A percentile compares a stretch with the other conserved stretches of the same genome.
Conservation (phyloP, 2,888 invertebrate genomes). For the Ashinkailepas kermadecensis region DNA sequence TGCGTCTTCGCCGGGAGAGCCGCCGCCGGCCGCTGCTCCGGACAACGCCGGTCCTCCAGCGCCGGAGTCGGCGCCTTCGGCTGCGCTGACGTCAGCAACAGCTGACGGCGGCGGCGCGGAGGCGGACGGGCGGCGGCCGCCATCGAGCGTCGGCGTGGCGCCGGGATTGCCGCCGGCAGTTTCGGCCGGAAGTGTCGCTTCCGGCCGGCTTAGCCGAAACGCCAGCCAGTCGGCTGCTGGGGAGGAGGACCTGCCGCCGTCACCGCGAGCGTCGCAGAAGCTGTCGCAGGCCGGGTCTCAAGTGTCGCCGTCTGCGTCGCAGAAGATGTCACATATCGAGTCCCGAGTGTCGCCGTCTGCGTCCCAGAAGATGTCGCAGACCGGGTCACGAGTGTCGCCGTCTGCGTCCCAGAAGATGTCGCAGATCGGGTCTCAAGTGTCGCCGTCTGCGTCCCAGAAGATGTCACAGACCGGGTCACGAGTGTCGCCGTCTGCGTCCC, state of each 20-base stretch:
- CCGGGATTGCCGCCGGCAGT: neutral
- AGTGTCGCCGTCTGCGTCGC: neutral
- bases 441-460: neutral
- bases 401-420: too few relatives aligned
- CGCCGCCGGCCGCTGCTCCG: too few relatives aligned
- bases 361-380: too few relatives aligned
- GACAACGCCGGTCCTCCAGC: too few relatives aligned
- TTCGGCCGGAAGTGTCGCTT: neutral
- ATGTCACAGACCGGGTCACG: neutral
- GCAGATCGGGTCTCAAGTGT: neutral
- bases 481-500: too few relatives aligned
- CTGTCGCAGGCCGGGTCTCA: too few relatives aligned
- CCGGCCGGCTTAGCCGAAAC: neutral
- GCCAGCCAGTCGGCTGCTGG: conserved; percentile 6
- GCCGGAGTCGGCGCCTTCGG: too few relatives aligned
- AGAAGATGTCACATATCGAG: neutral
- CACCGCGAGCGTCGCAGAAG: too few relatives aligned
- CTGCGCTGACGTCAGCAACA: neutral
- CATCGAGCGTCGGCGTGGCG: neutral
- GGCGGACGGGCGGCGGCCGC: too few relatives aligned
- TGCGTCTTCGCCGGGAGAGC: neutral
- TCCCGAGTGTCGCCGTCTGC: too few relatives aligned
- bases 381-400: too few relatives aligned
- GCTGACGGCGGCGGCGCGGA: neutral
- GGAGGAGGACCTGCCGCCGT: too few relatives aligned